Base-by-base conservation (phyloP, 1,140 invertebrate species). In the Drosophila ohnishii region DNA sequence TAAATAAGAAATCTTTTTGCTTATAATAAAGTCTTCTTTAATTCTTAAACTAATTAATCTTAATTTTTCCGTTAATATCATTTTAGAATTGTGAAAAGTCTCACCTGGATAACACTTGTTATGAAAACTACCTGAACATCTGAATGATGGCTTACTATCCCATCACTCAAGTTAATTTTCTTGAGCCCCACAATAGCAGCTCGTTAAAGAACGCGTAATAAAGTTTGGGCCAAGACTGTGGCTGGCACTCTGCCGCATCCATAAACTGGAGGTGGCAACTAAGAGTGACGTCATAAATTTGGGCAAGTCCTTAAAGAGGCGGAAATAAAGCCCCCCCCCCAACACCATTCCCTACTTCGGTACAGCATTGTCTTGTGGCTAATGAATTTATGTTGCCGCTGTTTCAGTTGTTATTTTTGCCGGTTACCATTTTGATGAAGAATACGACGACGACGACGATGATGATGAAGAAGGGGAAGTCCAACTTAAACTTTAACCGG, bases 221-320 rank as follows among this genome's bases (percentile, higher is more conserved):
- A 71, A 71, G 35, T 71, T 66, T 48, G 16, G 50, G 50, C 25
- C 14, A 47, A 28, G 40, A 47, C 34, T 45, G 48, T 42, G 47
- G 47, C 16, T 66, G 63, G 59, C 66, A 56, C 45, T 67, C 48
- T 42, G 11, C 50, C 55, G 50, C 65, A 44, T 48, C 40, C 63
- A 67, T 75, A 66, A 61, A 53, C n/a, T 50, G 14, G 40, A 67
- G 63, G 53, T 69, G 73, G 47, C 79, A 83, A 73, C 79, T 82
- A 56, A 59, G 64, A 87, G 67, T 86, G 79, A 87, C 76, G 83
- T 87, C 83, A 87, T 87, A 87, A 83, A 88, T 88, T 87, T 82
- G 66, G 53, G 84, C 66, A 62, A 67, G 70, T 71, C 78, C 75
- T 82, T 87, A 75, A 80, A 78, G 40, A 39, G 51, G 35, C 40